Percentiles rank a stretch among this genome's conserved stretches.
Evolutionary conservation across 2,888 invertebrate genomes (phyloP).

Genomic region (Zygothrica quintamaculata): DNA sequence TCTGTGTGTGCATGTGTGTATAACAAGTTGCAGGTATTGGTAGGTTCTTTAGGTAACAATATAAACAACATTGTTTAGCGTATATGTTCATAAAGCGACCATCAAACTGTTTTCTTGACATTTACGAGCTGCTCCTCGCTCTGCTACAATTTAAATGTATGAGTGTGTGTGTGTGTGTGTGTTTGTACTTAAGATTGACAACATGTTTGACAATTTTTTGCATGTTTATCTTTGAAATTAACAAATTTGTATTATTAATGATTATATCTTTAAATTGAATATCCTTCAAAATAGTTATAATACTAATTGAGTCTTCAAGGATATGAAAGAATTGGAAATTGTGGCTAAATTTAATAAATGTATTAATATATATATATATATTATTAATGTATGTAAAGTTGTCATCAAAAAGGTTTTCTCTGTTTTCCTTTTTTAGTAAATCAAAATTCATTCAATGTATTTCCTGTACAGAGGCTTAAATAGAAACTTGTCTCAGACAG

Average conservation of each 20-base stretch:
- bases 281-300: too few species aligned
- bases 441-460: not conserved
- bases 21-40: slow-evolving; percentile 44
- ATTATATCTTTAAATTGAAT: too few species aligned
- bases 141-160: slow-evolving; percentile 5
- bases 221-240: slow-evolving; percentile 8
- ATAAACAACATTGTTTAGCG: slow-evolving; percentile 61
- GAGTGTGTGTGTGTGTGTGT: not conserved
- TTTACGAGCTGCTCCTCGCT: slow-evolving; percentile 37
- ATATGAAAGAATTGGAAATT: too few species aligned
- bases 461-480: not conserved
- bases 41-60: slow-evolving; percentile 26
- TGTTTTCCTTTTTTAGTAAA: too few species aligned
- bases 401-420: too few species aligned
- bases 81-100: slow-evolving; percentile 50
- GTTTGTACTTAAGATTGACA: slow-evolving; percentile 25
- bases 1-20: not conserved
- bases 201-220: not conserved
- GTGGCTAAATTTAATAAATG: too few species aligned
- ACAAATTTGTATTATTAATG: too few species aligned
- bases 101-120: slow-evolving; percentile 40
- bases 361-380: too few species aligned
- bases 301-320: too few species aligned
- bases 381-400: too few species aligned
- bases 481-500: slow-evolving; percentile 3